Evolutionary conservation across 2,888 invertebrate species (phyloP), one percentile per base, ranked within the genome.

Genomic region (Amphiduros pacificus): DNA sequence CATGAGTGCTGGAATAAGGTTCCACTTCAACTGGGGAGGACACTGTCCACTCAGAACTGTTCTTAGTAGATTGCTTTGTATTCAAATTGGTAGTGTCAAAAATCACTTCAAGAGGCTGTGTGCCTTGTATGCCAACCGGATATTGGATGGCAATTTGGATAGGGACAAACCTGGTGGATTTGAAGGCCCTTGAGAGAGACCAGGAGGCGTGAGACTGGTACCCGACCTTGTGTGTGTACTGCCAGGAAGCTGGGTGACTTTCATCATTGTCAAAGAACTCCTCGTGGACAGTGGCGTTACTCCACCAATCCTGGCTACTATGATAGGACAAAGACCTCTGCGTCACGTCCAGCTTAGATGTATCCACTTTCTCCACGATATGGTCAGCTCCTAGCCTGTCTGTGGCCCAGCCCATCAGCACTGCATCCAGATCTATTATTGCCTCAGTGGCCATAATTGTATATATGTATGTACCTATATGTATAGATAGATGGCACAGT

Each of bases 231-330:
- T 55, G 28, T 5, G 49, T 14, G 26, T 29, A 55, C 17, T 17
- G 20, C 51, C 51, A 56, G 0, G 55, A 36, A 14, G 24, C 36
- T 2, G 55, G 55, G n/a, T 17, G 24, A 20, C 32, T 20, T 40
- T 22, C 29, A 9, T 55, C 40, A 22, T 61, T 61, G 29, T 61
- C 61, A 29, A 56, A 61, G 36, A 50, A 56, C 22, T 61, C 61
- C 55, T 51, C 51, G 22, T 55, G 49, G 27, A 55, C 44, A 3
- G 22, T 50, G 28, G 24, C 41, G 3, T 36, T 40, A 17, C 28
- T 41, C 55, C 55, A 61, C 61, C 61, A 61, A 28, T 61, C 61
- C 22, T 40, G 22, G 6, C 29, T 41, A 26, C 61, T 61, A 20
- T 56, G 55, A 32, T 61, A 61, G 27, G 28, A 40, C 9, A 61